These are phyloP conservation scores for Lepidocyrtoides sp. DNA, from an alignment of 2,888 invertebrate genomes.

Conservation along the genomic window DNA sequence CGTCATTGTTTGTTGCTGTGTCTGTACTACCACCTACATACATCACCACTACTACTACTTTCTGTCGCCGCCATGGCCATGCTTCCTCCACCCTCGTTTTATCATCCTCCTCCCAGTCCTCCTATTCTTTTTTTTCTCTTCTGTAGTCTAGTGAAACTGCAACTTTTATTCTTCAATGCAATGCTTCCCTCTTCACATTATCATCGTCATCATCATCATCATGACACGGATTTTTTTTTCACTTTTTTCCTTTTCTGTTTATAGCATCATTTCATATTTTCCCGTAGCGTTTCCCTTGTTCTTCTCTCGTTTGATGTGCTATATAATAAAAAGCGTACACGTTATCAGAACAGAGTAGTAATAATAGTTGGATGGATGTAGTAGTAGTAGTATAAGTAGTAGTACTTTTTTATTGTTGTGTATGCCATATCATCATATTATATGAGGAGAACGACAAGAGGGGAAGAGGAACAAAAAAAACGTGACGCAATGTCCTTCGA, in stretches of 20 bases:
- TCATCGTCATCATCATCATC: not conserved
- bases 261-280: conserved; percentile 44
- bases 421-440: conserved; percentile 16
- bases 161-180: conserved; percentile 32
- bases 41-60: not conserved
- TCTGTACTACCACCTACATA: not conserved
- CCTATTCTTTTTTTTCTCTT: not conserved
- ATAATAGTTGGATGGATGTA: no score
- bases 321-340: not conserved
- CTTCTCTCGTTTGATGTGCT: not conserved
- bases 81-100: not conserved
- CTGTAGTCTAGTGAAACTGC: not conserved
- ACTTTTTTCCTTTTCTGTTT: conserved; percentile 24
- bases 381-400: no score
- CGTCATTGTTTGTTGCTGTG: not conserved
- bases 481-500: conserved; percentile 82
- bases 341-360: conserved; percentile 3
- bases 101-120: not conserved
- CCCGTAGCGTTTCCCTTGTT: not conserved
- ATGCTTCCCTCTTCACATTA: not conserved
- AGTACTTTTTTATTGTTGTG: conserved; percentile 3
- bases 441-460: not conserved
- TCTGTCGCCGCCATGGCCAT: not conserved
- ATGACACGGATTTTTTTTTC: not conserved
- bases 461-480: conserved; percentile 7